Base-by-base conservation (phyloP, 2,113 vertebrate genomes). In the Nothobranchius kuhntae region DNA sequence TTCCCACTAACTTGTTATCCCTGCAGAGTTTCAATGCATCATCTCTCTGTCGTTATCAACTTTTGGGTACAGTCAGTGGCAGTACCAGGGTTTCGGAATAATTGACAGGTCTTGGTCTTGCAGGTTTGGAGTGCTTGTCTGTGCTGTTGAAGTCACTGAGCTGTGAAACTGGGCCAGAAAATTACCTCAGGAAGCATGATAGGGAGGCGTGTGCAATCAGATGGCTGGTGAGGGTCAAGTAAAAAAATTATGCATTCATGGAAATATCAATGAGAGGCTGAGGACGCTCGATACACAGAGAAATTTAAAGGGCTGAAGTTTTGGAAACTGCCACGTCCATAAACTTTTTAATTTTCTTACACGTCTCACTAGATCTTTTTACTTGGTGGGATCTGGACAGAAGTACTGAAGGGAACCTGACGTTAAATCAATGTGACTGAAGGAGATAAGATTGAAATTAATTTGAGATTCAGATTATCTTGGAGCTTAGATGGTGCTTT, bases 111-210 rank as follows among this genome's bases (percentile, higher is more conserved):
- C 77, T 74, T 68, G 64, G 80, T 84, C 85, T 80, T 64, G 48
- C 68, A 73, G 80, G 75, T 86, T 81, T 71, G 54, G 48, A 65
- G 74, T 67, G 72, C 62, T 69, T 65, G 76, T 69, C 71, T 78
- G 71, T 54, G 73, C 60, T 50, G 66, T 38, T 46, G 73, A 67
- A 70, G 65, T 48, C 68, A 76, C 51, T 75, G 78, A 86, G 72
- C 70, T 81, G 78, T 86, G 84, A 85, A 88, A 85, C 61, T 12
- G 81, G 75, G 81, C 38, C 13, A 80, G 75, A 77, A 83, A 86
- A 85, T 89, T 84, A 87, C 81, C 77, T 53, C 65, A 65, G 80
- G 73, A 89, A 80, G 80, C 80, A 48, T 62, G 84, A 79, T 74
- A 63, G 75, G 59, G 53, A 83, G 78, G 68, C 11, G 59, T 71